Conservation (phyloP, 2,113 vertebrate species). For the Piliocolobus tephrosceles region DNA sequence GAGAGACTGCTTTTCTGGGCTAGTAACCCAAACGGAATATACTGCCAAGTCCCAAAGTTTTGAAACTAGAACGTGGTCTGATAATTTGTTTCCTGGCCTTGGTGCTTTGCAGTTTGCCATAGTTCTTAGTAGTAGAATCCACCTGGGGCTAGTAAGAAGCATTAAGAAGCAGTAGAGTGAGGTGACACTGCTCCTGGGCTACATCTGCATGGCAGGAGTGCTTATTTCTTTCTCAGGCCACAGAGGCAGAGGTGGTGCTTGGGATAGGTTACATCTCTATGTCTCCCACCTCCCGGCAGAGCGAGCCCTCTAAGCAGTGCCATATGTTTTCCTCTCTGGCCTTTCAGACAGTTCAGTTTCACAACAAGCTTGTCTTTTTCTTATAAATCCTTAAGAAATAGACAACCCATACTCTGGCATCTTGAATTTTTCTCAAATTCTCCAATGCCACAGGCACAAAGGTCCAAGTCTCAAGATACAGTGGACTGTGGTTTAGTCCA, state of each 20-base stretch:
- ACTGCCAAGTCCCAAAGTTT: neutral
- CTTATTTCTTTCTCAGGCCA: neutral
- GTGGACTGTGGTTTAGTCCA: neutral
- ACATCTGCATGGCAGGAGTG: rapidly evolving
- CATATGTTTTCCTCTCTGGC: neutral
- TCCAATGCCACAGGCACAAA: neutral
- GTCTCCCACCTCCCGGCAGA: neutral
- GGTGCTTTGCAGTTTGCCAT: neutral
- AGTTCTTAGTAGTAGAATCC: neutral
- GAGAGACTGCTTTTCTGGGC: neutral
- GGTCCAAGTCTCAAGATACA: neutral
- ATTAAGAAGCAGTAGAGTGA: too few relatives aligned
- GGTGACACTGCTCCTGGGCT: neutral
- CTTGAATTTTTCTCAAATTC: neutral
- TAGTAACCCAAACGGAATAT: neutral
- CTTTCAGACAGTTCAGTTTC: neutral
- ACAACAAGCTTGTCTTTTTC: neutral
- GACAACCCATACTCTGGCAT: neutral
- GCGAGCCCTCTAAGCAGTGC: neutral
- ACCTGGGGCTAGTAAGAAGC: neutral
- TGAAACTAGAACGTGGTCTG: neutral
- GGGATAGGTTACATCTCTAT: neutral
- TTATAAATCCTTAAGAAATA: neutral
- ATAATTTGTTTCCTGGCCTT: neutral
- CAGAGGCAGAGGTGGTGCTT: neutral